Conservation (phyloP, 2,888 invertebrate species). For the Pseudococcus longispinus region DNA sequence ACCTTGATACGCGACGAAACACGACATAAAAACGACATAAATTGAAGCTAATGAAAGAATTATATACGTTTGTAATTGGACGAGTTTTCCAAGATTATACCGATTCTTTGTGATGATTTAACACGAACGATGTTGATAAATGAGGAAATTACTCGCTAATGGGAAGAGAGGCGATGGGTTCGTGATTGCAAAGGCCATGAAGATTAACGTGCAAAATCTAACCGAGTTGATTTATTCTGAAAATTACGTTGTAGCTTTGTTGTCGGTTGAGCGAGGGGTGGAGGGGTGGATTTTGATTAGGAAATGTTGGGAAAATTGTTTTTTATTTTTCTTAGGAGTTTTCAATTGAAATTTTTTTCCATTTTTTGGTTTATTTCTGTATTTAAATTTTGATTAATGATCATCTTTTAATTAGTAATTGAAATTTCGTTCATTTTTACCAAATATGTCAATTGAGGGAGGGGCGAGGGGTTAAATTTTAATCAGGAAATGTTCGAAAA, state of each 20-base stretch:
- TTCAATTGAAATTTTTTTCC: no score
- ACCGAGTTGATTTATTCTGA: background rate
- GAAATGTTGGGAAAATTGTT: no score
- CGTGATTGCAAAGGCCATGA: background rate
- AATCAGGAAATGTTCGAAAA: no score
- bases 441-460: no score
- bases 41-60: background rate
- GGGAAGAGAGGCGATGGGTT: background rate
- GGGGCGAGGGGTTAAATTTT: no score
- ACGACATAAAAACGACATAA: background rate
- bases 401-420: no score
- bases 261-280: background rate
- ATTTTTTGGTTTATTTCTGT: no score
- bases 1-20: background rate
- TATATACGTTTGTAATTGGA: background rate
- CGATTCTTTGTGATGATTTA: background rate
- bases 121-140: background rate
- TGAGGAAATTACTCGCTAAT: background rate
- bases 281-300: no score
- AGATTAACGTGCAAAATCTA: background rate
- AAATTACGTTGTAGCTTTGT: background rate
- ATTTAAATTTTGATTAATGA: no score
- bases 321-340: no score
- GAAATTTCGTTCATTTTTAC: no score
- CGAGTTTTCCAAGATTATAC: background rate